These are phyloP conservation scores for Orthonychiurus folsomi DNA, from an alignment of 2,888 invertebrate genomes.

Conservation along the genomic window DNA sequence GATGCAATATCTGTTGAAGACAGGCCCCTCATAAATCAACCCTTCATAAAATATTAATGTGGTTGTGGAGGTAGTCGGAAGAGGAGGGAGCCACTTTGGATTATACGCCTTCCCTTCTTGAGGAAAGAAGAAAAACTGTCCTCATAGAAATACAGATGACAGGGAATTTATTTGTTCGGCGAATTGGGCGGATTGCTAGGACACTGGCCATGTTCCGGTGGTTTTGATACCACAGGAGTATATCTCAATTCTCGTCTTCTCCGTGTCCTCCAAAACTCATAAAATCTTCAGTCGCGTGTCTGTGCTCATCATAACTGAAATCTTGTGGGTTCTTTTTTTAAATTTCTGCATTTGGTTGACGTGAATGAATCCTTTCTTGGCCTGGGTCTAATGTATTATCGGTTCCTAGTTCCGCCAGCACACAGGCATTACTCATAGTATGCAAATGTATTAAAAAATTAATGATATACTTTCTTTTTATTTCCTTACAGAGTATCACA, in stretches of 20 bases:
- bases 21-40: slow-evolving; percentile 33
- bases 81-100: background rate
- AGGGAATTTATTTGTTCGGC: background rate
- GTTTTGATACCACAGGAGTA: background rate
- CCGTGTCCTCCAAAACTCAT: background rate
- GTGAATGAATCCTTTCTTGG: background rate
- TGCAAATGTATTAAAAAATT: background rate
- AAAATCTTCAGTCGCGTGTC: background rate
- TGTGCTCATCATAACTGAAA: background rate
- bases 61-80: background rate
- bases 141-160: background rate
- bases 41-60: slow-evolving; percentile 29
- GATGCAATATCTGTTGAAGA: slow-evolving; percentile 27
- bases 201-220: background rate
- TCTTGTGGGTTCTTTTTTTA: background rate
- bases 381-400: background rate
- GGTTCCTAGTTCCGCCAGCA: background rate
- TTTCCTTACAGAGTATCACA: slow-evolving; percentile 38
- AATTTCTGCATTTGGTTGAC: background rate
- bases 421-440: background rate
- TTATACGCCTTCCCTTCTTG: background rate
- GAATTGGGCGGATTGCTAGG: background rate
- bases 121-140: background rate
- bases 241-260: background rate
- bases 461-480: slow-evolving; percentile 3